Percentiles rank a stretch among this genome's conserved stretches.
These are phyloP conservation scores for Erpetoichthys calabaricus DNA, from an alignment of 2,797 vertebrate genomes.

Conservation along the genomic window DNA sequence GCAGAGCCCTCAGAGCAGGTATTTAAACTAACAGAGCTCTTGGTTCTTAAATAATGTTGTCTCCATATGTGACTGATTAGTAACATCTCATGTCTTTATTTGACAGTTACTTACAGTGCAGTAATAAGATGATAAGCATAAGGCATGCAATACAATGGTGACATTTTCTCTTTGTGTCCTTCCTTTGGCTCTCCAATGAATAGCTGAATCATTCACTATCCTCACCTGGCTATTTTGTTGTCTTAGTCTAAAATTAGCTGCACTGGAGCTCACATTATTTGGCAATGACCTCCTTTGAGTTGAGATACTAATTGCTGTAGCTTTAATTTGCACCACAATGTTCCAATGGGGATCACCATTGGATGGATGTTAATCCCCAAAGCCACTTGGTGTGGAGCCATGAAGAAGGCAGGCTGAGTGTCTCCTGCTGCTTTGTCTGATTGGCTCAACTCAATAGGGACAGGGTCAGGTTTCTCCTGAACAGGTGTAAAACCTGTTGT, in stretches of 20 bases:
- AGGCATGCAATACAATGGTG: no score
- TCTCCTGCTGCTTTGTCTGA: conserved; percentile 11
- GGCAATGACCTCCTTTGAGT: conserved; percentile 2
- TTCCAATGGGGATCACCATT: neutral
- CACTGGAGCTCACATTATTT: conserved; percentile 1
- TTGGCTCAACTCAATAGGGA: conserved; percentile 11
- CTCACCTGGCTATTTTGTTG: neutral
- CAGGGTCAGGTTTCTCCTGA: conserved; percentile 20
- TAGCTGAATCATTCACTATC: no score
- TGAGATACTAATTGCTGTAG: neutral
- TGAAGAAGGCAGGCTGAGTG: conserved; percentile 7
- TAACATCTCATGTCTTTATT: no score
- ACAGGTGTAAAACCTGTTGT: conserved; percentile 45
- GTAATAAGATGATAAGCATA: no score
- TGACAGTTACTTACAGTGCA: no score
- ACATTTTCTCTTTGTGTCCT: no score
- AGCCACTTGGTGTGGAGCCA: conserved; percentile 7
- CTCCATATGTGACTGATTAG: no score
- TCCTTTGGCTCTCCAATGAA: no score
- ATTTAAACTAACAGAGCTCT: no score
- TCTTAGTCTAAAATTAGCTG: neutral
- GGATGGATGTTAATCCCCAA: conserved; percentile 10
- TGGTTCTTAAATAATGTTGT: no score
- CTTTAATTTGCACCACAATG: conserved; percentile 1
- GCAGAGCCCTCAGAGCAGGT: no score